Evolutionary conservation across 2,113 vertebrate species (phyloP), one percentile per base, ranked within the genome.

Genomic region (Noturus placidus): DNA sequence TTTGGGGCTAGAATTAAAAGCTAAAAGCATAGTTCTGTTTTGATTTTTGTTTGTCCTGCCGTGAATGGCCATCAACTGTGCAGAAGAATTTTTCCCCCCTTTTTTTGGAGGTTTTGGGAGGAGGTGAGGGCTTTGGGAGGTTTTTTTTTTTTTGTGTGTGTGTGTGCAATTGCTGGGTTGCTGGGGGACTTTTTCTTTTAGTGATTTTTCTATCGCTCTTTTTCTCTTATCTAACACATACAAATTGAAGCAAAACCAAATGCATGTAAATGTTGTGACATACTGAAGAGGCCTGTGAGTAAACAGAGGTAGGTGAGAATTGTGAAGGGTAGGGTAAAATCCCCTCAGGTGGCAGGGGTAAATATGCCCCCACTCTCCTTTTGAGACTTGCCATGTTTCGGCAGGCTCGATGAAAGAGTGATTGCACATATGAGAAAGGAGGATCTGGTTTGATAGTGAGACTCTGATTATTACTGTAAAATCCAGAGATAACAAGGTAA

Each of bases 211-310:
- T 50, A 20, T 89, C 90, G 86, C 91, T 88, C 87, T 88, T 93
- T 93, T 92, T 91, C 86, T 91, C 92, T 91, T 92, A 92, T 94
- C 94, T 95, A 94, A 95, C 94, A 95, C 95, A 92, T 96, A 87
- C 94, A 94, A 95, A 95, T 94, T 95, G 94, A 93, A 91, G 93
- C 84, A 95, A 95, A 95, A 92, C 92, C 93, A 94, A 93, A 94
- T 92, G 83, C 88, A 94, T 91, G 93, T 92, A 93, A 94, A 93
- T 93, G 94, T 93, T 94, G 93, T 94, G 93, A 94, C 93, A 94
- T 94, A 93, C 90, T 89, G 93, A 92, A 92, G 85, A 87, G 91
- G 92, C 91, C 91, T 90, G 91, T 91, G 92, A 91, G 91, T 93
- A 92, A 94, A 92, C 90, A 93, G 90, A 92, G 89, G 92, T 89